Base-by-base conservation (phyloP, 2,888 invertebrate genomes). In the Helobdella robusta region DNA sequence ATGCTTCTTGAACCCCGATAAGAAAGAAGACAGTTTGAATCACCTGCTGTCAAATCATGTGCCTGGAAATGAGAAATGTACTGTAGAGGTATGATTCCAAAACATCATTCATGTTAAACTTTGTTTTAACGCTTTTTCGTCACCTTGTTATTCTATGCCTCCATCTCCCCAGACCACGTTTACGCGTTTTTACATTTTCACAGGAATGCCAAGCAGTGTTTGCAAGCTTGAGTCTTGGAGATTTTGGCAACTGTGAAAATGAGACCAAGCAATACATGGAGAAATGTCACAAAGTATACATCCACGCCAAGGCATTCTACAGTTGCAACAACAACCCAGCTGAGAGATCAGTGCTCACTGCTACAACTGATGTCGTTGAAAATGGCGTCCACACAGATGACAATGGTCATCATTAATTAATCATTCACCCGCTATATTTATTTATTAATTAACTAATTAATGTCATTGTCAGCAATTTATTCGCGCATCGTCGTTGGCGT, bases 221-320 rank as follows among this genome's bases (percentile, higher is more conserved):
- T 73, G 86, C 87, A 71, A 85, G 88, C 70, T 83, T 92, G 74
- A 84, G 84, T 71, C 85, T 85, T 71, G 90, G 89, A 64, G 87
- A 88, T 73, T 88, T 92, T 78, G 91, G 91, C 0, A 80, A 83
- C 61, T 76, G 88, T 68, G 77, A 80, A 64, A 79, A 83, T 44
- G 84, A 84, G 71, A 84, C 84, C 72, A 86, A 85, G 74, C 84
- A 84, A 61, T 92, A 87, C 80, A 84, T 86, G 73, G 81, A 82
- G 67, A 84, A 84, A 74, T 91, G 91, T 80, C 85, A 86, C 76
- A 81, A 81, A 73, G 84, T 83, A 74, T 91, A 88, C 81, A 88
- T 89, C 34, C 86, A 87, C 80, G 88, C 91, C n/a, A n/a, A n/a
- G 68, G 84, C 86, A 71, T 75, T 75, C 50, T 78, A 77, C 70